These are phyloP conservation scores for Physocephala rufipes DNA, from an alignment of 2,888 invertebrate genomes.

Conservation along the genomic window DNA sequence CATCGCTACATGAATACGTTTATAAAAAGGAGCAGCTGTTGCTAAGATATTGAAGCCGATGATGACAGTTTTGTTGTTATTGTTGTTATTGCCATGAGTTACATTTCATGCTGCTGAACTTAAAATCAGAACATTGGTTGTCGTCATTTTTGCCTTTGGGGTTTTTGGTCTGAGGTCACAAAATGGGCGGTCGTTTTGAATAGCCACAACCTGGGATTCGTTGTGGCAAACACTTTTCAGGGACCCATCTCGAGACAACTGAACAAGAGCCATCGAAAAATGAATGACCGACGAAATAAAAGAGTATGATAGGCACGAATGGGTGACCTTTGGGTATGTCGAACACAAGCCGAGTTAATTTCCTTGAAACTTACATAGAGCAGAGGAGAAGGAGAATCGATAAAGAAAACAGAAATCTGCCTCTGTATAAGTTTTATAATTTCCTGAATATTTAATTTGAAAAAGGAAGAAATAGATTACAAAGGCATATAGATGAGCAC, in stretches of 20 bases:
- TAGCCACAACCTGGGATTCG: constrained; percentile 44
- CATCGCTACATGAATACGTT: background rate
- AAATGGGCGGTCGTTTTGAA: constrained; percentile 40
- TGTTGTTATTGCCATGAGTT: constrained; percentile 20
- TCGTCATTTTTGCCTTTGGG: background rate
- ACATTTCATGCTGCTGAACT: constrained; percentile 17
- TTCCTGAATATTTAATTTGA: too few relatives aligned
- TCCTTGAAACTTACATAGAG: constrained; percentile 15
- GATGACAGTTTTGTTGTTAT: background rate
- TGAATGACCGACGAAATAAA: background rate
- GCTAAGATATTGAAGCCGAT: constrained; percentile 25
- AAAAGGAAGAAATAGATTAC: too few relatives aligned
- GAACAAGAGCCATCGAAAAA: background rate
- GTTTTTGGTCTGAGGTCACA: constrained; percentile 21
- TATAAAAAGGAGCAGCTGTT: constrained; percentile 27
- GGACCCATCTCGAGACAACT: background rate
- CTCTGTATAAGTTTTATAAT: too few relatives aligned
- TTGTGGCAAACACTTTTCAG: constrained; percentile 9
- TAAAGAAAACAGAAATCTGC: background rate
- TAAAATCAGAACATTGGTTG: background rate
- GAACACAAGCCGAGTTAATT: background rate
- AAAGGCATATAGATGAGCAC: too few relatives aligned
- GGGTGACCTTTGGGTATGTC: constrained; percentile 3
- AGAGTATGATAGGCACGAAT: background rate
- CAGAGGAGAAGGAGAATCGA: constrained; percentile 20